Evolutionary conservation across 2,113 vertebrate genomes (phyloP).

Genomic region (Triplophysa dalaica): DNA sequence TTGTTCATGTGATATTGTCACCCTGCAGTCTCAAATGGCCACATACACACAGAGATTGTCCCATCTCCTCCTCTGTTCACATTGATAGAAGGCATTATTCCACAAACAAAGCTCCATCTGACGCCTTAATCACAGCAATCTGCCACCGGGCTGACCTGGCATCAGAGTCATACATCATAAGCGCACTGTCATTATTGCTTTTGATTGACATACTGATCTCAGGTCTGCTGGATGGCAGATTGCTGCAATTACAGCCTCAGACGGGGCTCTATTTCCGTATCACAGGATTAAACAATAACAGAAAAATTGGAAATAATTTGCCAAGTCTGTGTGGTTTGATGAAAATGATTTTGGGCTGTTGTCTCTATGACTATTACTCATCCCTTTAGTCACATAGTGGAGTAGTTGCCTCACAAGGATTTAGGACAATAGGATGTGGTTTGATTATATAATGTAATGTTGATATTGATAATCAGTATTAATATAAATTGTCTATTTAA

Average conservation of each 20-base stretch:
- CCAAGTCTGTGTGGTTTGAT: conserved; percentile 52
- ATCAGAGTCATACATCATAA: conserved; percentile 9
- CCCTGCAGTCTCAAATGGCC: conserved; percentile 5
- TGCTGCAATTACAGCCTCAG: conserved; percentile 30
- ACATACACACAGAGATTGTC: not conserved
- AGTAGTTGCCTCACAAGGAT: not conserved
- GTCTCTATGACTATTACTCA: conserved; percentile 2
- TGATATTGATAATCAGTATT: no score
- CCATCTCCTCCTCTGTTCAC: not conserved
- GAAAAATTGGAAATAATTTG: conserved; percentile 15
- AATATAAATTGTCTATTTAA: no score
- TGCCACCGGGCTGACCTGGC: conserved; percentile 1
- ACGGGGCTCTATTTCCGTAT: conserved; percentile 3
- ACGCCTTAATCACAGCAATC: conserved; percentile 20
- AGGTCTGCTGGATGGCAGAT: conserved; percentile 20
- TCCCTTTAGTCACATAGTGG: not conserved
- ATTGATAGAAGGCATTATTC: conserved; percentile 10
- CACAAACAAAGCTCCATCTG: conserved; percentile 13
- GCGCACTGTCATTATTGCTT: conserved; percentile 10
- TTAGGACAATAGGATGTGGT: not conserved
- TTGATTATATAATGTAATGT: not conserved
- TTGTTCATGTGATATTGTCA: conserved; percentile 1
- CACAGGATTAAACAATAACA: conserved; percentile 4
- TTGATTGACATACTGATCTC: conserved; percentile 8
- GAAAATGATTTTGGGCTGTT: conserved; percentile 39